Evolutionary conservation across 2,888 invertebrate species (phyloP).

Genomic region (Meliscaeva auricollis): DNA sequence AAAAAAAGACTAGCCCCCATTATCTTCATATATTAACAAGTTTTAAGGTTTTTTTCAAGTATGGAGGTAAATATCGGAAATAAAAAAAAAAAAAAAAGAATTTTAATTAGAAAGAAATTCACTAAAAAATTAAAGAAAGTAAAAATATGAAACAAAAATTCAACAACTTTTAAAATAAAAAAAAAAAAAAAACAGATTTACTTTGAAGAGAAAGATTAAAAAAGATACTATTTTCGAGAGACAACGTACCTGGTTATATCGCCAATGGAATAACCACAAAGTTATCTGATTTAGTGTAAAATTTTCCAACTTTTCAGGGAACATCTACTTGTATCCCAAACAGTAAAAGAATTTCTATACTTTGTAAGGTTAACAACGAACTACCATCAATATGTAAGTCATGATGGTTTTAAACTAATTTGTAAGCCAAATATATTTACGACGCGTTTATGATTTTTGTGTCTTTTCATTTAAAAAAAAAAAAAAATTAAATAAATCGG

Average conservation of each 20-base stretch:
- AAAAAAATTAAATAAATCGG: background rate
- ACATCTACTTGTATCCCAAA: too few species aligned
- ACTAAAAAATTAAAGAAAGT: background rate
- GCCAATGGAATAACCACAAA: too few species aligned
- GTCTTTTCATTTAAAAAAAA: background rate
- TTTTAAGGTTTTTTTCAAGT: slow-evolving; percentile 22
- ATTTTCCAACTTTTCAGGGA: too few species aligned
- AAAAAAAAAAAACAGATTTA: background rate
- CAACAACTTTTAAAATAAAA: background rate
- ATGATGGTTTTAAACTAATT: too few species aligned
- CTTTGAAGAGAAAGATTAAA: background rate
- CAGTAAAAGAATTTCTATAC: too few species aligned
- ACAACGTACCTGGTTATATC: too few species aligned
- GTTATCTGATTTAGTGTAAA: too few species aligned
- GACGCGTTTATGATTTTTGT: background rate
- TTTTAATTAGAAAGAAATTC: slow-evolving; percentile 21
- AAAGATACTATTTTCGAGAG: background rate
- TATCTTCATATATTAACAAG: slow-evolving; percentile 43
- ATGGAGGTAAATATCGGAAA: too few species aligned
- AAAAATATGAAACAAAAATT: too few species aligned
- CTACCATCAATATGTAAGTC: too few species aligned
- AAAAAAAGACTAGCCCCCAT: slow-evolving; percentile 45
- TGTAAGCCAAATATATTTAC: background rate
- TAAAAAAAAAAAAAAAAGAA: background rate
- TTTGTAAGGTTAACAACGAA: too few species aligned